Evolutionary conservation across 2,888 invertebrate species (phyloP).

Genomic region (Pediacus dermestoides): DNA sequence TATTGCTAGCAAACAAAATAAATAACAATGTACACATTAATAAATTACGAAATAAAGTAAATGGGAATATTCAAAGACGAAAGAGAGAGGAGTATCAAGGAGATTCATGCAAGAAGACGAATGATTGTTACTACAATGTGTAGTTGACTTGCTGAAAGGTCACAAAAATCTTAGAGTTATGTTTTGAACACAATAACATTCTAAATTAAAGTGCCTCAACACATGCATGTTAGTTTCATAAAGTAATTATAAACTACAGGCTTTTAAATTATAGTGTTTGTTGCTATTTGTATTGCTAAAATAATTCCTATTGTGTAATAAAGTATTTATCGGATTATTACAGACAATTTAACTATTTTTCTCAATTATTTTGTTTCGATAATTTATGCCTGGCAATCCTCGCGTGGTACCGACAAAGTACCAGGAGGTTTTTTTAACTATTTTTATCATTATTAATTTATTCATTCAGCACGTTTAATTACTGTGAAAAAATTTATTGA

Average conservation of each 20-base stretch:
- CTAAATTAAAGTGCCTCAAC: constrained; percentile 34
- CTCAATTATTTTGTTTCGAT: too few species aligned
- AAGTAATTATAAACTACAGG: constrained; percentile 27
- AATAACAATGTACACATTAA: constrained; percentile 36
- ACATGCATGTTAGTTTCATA: constrained; percentile 27
- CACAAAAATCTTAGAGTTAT: constrained; percentile 44
- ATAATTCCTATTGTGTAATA: constrained; percentile 18
- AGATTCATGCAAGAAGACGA: constrained; percentile 45
- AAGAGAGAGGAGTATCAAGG: constrained; percentile 45
- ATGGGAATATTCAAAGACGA: constrained; percentile 41
- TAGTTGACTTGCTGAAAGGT: constrained; percentile 41
- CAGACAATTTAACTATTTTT: too few species aligned
- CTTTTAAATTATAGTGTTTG: constrained; percentile 27
- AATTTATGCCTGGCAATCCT: too few species aligned
- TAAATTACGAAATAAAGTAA: constrained; percentile 42
- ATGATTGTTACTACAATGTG: constrained; percentile 37
- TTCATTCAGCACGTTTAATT: too few species aligned
- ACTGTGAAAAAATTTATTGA: too few species aligned
- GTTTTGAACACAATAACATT: constrained; percentile 43
- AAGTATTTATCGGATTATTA: too few species aligned
- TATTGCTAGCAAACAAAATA: constrained; percentile 36
- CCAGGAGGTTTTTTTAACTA: too few species aligned
- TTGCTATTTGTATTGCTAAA: constrained; percentile 26
- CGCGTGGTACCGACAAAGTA: too few species aligned
- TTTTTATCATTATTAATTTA: too few species aligned